Evolutionary conservation across 2,888 invertebrate genomes (phyloP), one percentile per base, ranked within the genome.

Genomic region (Drosophila monieri): DNA sequence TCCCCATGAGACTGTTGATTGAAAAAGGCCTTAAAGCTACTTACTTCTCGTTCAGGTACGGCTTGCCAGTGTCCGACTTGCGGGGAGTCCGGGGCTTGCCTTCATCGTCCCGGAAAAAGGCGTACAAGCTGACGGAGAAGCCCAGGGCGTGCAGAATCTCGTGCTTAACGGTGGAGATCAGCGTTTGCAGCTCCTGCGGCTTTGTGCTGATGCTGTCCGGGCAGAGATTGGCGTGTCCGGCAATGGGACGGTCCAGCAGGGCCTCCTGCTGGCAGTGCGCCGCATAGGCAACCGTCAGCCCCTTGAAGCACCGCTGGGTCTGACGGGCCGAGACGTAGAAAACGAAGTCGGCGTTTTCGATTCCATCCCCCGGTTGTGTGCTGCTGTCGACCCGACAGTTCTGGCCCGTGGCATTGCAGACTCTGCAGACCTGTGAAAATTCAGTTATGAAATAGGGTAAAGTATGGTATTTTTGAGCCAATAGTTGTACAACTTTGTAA

Each of bases 221-320:
- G 85, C 99, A 99, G 79, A 99, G 94, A 93, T 99, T 99, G 0
- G 99, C 98, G 92, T 99, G 99, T 0, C 99, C 99, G 0, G 99
- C 99, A 61, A 99, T 98, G 0, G 99, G 99, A 73, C 99, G 97
- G 92, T 99, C 99, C 35, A 98, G 92, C 0, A 96, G 95, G 0
- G 96, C 94, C 91, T 99, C 99, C 90, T 98, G 98, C 90, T 99
- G 99, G 88, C 99, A 99, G 91, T 99, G 99, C 0, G 99, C 98
- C 0, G 99, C 99, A 92, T 99, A 99, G 0, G 99, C 99, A 1
- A 99, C 98, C 0, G 99, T 98, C 71, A 96, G 93, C 0, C 97
- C 97, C 78, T 97, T 95, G 73, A 95, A 94, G 90, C 99, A 99
- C n/a, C 98, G 93, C 80, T 96, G 96, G 0, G 98, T 98, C 90